Evolutionary conservation across 2,113 vertebrate species (phyloP), one percentile per base, ranked within the genome.

Genomic region (Promerops cafer): DNA sequence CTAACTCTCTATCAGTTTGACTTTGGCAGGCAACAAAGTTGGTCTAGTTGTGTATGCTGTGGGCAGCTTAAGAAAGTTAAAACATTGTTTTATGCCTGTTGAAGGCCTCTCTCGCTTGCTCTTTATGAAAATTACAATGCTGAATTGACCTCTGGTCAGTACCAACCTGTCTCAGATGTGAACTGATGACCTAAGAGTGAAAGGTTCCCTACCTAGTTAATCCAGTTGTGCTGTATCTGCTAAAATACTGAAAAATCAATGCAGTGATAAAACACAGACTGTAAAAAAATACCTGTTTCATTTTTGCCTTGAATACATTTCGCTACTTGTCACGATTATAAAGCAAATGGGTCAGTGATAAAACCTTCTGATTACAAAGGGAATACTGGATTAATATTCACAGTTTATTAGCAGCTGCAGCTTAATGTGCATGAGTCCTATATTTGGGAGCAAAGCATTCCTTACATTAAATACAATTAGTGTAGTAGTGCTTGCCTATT

Each of bases 1-100:
- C 95, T 96, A 93, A 96, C 95, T 98, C 94, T 97, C 94, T 94
- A 98, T 97, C 95, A 85, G 86, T 93, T 97, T 28, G 91, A 97
- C 96, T 97, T 97, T 96, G 97, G 96, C 97, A 96, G 92, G 95
- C 83, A 31, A 68, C 92, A 92, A 91, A 96, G 90, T 94, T 97
- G 64, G 89, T 97, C 94, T 97, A 83, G 97, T 96, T 94, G 92
- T 91, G 69, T 71, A 74, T 91, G 89, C 96, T 91, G 53, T 63
- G 57, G 69, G 57, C 94, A 80, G 91, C 87, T 90, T 30, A 91
- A 95, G 96, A 93, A 97, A 95, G 93, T 70, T 64, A 89, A 85
- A 81, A 14, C 1, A 1, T 45, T 93, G 81, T 89, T 96, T 96
- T 90, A 54, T 94, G 97, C 72, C 72, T 57, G 53, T 88, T 74